Evolutionary conservation across 2,888 invertebrate genomes (phyloP).

Genomic region (Caenorhabditis sinica): DNA sequence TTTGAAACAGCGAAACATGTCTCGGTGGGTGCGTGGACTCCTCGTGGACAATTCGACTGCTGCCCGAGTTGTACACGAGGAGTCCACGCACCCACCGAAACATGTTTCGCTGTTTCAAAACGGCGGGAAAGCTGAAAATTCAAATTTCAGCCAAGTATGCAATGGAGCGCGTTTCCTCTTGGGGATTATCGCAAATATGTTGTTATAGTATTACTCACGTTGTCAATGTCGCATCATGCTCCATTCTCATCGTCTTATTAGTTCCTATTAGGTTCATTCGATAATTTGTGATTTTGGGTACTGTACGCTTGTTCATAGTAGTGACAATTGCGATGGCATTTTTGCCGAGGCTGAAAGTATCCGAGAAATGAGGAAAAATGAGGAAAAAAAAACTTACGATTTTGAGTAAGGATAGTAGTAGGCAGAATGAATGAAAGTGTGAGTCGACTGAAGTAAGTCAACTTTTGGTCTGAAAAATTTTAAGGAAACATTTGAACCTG

Average conservation of each 20-base stretch:
- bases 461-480: neutral
- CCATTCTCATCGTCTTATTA: conserved; percentile 15
- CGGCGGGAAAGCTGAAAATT: no score
- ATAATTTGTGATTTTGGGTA: conserved; percentile 29
- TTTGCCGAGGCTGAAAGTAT: conserved; percentile 26
- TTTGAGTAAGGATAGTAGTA: conserved; percentile 33
- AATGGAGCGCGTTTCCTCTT: no score
- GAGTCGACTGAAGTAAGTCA: neutral
- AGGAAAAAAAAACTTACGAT: conserved; percentile 1
- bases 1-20: no score
- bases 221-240: conserved; percentile 34
- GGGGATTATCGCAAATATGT: no score
- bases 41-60: no score
- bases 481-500: no score
- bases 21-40: no score
- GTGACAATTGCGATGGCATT: conserved; percentile 50
- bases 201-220: conserved; percentile 38
- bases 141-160: no score
- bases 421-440: conserved; percentile 42
- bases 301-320: conserved; percentile 55
- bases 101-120: no score
- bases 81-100: no score
- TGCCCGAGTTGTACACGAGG: no score
- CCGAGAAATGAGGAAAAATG: neutral
- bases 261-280: conserved; percentile 45